These are phyloP conservation scores for Cyprinodon tularosa DNA, from an alignment of 2,113 vertebrate genomes.

Conservation along the genomic window DNA sequence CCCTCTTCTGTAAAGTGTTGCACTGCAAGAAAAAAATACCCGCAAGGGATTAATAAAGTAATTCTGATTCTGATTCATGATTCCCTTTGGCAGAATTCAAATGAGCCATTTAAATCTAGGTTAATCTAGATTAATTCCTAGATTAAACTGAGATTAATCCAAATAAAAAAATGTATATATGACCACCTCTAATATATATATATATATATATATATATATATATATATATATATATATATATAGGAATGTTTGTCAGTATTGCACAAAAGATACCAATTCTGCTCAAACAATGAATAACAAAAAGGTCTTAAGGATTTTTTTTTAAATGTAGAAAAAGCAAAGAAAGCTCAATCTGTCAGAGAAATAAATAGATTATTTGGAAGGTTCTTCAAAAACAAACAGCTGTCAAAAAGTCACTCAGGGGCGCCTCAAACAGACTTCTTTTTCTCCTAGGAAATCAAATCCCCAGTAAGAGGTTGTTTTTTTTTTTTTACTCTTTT, in stretches of 20 bases:
- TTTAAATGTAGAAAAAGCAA: slow-evolving; percentile 18
- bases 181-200: too few species aligned
- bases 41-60: too few species aligned
- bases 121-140: too few species aligned
- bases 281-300: slow-evolving; percentile 68
- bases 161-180: background rate
- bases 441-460: slow-evolving; percentile 34
- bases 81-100: too few species aligned
- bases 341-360: slow-evolving; percentile 56
- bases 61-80: too few species aligned
- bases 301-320: slow-evolving; percentile 59
- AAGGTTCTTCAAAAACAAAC: slow-evolving; percentile 68
- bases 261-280: slow-evolving; percentile 27
- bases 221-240: too few species aligned
- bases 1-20: too few species aligned
- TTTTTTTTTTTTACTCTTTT: slow-evolving; percentile 45
- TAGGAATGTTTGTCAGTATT: slow-evolving; percentile 37
- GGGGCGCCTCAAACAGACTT: slow-evolving; percentile 41
- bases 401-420: slow-evolving; percentile 75
- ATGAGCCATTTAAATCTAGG: too few species aligned
- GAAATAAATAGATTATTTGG: slow-evolving; percentile 69
- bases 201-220: too few species aligned
- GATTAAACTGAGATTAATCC: too few species aligned
- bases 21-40: too few species aligned
- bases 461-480: slow-evolving; percentile 40